A percentile compares a stretch with the other conserved stretches of the same genome.
phyloP scores from a whole-genome alignment of 2,113 vertebrate species.

The Ciconia boyciana region DNA sequence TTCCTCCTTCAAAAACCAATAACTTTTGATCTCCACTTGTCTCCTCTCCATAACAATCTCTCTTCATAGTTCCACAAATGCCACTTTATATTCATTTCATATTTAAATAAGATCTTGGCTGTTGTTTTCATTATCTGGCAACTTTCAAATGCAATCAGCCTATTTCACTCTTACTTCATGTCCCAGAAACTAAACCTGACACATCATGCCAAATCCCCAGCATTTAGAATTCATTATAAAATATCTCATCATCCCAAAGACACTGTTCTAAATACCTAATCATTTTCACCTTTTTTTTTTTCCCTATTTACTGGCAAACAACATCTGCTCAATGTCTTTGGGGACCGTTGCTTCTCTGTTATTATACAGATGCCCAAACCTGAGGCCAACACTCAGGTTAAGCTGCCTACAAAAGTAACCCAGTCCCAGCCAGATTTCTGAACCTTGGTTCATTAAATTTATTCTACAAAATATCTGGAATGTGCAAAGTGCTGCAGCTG shows the following conservation, averaged over 20 bases:
- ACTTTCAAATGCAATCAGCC: background rate
- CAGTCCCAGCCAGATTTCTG: background rate
- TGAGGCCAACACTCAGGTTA: background rate
- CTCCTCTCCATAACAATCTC: background rate
- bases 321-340: background rate
- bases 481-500: background rate
- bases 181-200: background rate
- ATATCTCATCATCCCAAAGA: background rate
- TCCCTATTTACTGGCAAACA: background rate
- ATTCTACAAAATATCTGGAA: background rate
- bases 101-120: constrained; percentile 30
- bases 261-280: background rate
- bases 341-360: background rate
- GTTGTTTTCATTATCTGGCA: constrained; percentile 14
- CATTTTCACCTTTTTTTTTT: background rate
- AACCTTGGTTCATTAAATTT: background rate
- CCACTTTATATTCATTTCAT: background rate
- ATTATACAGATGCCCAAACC: background rate
- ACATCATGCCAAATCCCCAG: background rate
- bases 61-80: background rate
- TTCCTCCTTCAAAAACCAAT: background rate
- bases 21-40: constrained; percentile 19
- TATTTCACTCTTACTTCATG: background rate
- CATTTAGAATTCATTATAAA: background rate
- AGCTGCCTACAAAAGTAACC: background rate